Evolutionary conservation across 2,888 invertebrate species (phyloP).

Genomic region (Mimachlamys varia): DNA sequence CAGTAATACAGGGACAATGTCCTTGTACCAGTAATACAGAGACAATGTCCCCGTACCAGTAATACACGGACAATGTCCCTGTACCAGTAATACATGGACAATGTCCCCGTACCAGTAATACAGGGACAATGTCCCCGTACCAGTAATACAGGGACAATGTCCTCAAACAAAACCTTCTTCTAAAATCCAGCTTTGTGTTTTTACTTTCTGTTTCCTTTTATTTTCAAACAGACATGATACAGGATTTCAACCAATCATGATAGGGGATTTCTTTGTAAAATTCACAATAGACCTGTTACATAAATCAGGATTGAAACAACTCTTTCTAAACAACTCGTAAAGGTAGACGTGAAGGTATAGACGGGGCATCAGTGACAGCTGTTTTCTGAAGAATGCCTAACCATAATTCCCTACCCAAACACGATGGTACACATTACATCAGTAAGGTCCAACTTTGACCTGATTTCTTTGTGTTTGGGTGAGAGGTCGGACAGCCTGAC

Average conservation of each 20-base stretch:
- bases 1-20: too few relatives aligned
- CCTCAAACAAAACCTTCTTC: background rate
- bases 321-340: background rate
- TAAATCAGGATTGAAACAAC: background rate
- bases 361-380: background rate
- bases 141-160: too few relatives aligned
- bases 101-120: too few relatives aligned
- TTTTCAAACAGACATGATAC: background rate
- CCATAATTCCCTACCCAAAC: background rate
- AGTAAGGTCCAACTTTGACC: background rate
- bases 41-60: too few relatives aligned
- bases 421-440: constrained; percentile 11
- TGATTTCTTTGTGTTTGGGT: background rate
- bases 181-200: background rate
- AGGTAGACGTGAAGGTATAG: background rate
- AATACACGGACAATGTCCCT: too few relatives aligned
- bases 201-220: background rate
- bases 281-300: background rate
- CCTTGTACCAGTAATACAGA: too few relatives aligned
- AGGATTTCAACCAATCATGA: background rate
- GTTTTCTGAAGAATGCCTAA: background rate
- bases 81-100: too few relatives aligned
- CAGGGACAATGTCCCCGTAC: background rate
- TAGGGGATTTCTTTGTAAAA: background rate
- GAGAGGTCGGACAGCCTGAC: background rate